Conservation (phyloP, 2,113 vertebrate genomes). For the Sakesphorus luctuosus region DNA sequence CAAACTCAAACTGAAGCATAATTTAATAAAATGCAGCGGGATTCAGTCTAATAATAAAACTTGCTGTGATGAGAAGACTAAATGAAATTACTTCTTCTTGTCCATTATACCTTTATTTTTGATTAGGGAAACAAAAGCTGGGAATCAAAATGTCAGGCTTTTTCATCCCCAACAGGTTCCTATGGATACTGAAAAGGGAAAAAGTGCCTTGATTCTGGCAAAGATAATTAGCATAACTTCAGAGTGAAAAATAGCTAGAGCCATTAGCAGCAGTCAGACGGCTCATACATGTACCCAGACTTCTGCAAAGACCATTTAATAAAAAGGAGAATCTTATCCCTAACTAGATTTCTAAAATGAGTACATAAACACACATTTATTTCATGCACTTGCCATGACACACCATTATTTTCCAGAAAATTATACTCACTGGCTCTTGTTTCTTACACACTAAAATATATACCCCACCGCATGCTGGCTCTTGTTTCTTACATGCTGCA, state of each 20-base stretch:
- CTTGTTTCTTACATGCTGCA: background rate
- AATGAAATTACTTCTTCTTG: slow-evolving; percentile 20
- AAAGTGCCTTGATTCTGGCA: slow-evolving; percentile 1
- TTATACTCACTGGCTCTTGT: background rate
- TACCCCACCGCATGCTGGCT: background rate
- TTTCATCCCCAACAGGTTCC: background rate
- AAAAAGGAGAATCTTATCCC: background rate
- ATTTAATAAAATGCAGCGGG: slow-evolving; percentile 50
- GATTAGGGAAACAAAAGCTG: slow-evolving; percentile 53
- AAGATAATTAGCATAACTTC: slow-evolving; percentile 37
- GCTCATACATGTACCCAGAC: background rate
- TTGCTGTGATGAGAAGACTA: background rate
- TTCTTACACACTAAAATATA: slow-evolving; percentile 30
- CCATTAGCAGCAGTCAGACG: background rate
- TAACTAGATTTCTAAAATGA: slow-evolving; percentile 29
- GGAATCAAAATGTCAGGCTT: slow-evolving; percentile 36
- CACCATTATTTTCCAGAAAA: slow-evolving; percentile 20
- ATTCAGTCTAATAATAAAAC: slow-evolving; percentile 41
- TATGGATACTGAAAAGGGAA: slow-evolving; percentile 42
- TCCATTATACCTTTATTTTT: slow-evolving; percentile 33
- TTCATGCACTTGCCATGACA: slow-evolving; percentile 1
- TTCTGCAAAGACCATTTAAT: background rate
- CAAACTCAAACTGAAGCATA: slow-evolving; percentile 20
- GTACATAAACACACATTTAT: background rate
- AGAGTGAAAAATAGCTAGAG: slow-evolving; percentile 12